Evolutionary conservation across 2,113 vertebrate genomes (phyloP).

Genomic region (Lanius collurio): DNA sequence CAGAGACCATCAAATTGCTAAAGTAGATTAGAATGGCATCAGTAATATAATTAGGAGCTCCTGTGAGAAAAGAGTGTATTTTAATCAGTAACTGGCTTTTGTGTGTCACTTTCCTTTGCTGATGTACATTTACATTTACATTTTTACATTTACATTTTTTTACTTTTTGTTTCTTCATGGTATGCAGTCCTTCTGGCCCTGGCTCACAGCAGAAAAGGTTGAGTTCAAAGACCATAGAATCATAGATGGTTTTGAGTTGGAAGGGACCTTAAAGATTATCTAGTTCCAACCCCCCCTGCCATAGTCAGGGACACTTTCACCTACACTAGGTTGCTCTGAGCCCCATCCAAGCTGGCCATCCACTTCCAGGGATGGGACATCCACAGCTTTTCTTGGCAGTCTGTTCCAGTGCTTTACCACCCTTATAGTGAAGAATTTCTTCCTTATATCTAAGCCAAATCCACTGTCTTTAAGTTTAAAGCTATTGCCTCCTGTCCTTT

Average conservation of each 20-base stretch:
- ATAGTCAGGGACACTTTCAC: accelerated
- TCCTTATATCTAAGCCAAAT: not conserved
- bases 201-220: not conserved
- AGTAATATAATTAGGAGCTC: not conserved
- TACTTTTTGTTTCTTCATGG: not conserved
- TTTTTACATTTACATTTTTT: not conserved
- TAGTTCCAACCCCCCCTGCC: not conserved
- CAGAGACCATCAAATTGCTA: not conserved
- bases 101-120: not conserved
- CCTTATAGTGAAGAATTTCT: not conserved
- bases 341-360: not conserved
- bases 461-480: not conserved
- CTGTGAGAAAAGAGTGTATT: not conserved
- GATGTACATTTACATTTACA: not conserved
- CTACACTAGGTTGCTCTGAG: not conserved
- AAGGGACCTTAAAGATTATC: not conserved
- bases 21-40: not conserved
- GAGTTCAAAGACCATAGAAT: not conserved
- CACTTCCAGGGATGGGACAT: not conserved
- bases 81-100: not conserved
- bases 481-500: not conserved
- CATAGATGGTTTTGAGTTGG: not conserved
- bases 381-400: not conserved
- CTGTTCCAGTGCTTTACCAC: not conserved
- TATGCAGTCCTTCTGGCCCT: not conserved